A percentile compares a stretch with the other conserved stretches of the same genome.
phyloP scores from a whole-genome alignment of 2,888 invertebrate species.

The Isotomurus palustris region DNA sequence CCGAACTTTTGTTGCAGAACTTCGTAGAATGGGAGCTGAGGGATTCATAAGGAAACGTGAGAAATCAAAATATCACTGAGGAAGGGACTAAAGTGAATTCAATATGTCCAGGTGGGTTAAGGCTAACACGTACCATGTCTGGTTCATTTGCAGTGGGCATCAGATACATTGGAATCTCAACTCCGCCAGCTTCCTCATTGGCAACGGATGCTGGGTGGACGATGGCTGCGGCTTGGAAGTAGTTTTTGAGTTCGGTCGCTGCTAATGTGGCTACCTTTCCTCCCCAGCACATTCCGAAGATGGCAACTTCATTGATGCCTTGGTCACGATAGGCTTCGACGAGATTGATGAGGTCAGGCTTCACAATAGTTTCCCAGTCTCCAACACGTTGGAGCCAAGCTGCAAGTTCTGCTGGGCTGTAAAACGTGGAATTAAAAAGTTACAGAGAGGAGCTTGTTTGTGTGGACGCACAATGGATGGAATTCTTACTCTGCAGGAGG shows the following conservation, averaged over 20 bases:
- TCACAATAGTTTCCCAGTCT: too few species aligned
- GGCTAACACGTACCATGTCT: constrained; percentile 33
- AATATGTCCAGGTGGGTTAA: too few species aligned
- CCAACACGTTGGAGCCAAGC: too few species aligned
- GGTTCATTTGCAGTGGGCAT: constrained; percentile 34
- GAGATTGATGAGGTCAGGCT: constrained; percentile 13
- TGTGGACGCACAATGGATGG: not conserved
- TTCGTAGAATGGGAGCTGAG: constrained; percentile 18
- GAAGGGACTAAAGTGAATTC: too few species aligned
- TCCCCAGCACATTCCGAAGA: constrained; percentile 44
- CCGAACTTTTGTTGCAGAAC: constrained; percentile 13
- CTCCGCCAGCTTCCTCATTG: constrained; percentile 25
- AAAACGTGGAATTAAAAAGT: not conserved
- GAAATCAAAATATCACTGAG: too few species aligned
- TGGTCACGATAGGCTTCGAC: constrained; percentile 23
- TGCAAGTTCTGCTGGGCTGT: constrained; percentile 8
- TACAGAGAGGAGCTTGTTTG: not conserved
- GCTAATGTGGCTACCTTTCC: constrained; percentile 38
- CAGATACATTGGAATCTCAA: constrained; percentile 29
- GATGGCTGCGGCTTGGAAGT: constrained; percentile 26
- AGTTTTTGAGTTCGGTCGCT: constrained; percentile 15
- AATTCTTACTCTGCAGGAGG: constrained; percentile 26
- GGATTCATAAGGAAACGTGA: too few species aligned
- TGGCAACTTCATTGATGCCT: constrained; percentile 29
- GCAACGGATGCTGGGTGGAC: constrained; percentile 39